Percentiles rank a stretch among this genome's conserved stretches.
phyloP scores from a whole-genome alignment of 1,140 invertebrate species.

The Diprion similis region DNA sequence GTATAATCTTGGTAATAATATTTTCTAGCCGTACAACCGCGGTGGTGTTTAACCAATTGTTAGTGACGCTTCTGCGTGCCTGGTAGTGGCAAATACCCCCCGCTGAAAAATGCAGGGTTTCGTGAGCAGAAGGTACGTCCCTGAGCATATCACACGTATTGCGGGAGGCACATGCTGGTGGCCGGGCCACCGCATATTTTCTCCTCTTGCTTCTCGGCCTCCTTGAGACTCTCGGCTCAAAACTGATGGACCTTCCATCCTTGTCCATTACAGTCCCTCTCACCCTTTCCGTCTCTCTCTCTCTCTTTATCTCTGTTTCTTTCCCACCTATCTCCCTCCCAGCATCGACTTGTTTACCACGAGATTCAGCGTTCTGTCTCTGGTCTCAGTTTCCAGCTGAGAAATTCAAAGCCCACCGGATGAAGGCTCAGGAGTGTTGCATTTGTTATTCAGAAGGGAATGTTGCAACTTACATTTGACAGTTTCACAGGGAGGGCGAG shows the following conservation, averaged over 20 bases:
- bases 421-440: no score
- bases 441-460: no score
- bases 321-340: background rate
- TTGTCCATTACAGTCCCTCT: no score
- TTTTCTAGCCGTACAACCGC: no score
- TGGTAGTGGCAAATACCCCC: no score
- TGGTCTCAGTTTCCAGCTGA: background rate
- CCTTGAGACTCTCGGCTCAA: background rate
- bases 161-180: background rate
- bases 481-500: no score
- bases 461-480: no score
- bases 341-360: background rate
- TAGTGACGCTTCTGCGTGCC: no score
- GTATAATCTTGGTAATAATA: no score
- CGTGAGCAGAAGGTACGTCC: background rate
- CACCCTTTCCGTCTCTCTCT: background rate
- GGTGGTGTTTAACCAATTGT: no score
- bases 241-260: background rate
- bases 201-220: background rate
- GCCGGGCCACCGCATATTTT: background rate
- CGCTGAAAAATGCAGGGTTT: no score
- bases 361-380: background rate
- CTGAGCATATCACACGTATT: background rate
- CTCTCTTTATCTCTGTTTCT: background rate
- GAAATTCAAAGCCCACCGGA: background rate